Evolutionary conservation across 37 sponge, comb jelly and placozoan genomes (phyloP), one percentile per base, ranked within the genome.

Genomic region (Crambe crambe): DNA sequence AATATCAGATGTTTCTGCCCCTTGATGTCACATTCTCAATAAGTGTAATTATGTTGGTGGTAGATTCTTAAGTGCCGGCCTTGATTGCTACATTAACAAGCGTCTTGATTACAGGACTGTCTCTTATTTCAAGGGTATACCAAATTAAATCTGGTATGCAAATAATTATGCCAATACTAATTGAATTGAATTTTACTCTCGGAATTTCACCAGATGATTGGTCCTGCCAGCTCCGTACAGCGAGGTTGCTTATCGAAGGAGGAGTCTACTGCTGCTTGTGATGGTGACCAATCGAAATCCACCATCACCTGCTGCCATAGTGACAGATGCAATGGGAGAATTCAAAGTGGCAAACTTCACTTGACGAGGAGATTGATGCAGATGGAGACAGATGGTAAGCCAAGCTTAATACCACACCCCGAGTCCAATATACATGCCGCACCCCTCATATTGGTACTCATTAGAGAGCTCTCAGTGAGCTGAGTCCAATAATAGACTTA

Each of bases 271-370:
- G 6, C 12, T 6, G 12, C 12, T 6, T 47, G 51, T 47, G 30
- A 32, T 36, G 26, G 0, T 15, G 77, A 62, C 64, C 63, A 76
- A 39, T 74, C 57, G 10, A 42, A 57, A 1, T 36, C 44, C 12
- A 0, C 3, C 23, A 23, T 29, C 37, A 23, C 39, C 29, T 44
- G 65, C 39, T 64, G 78, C 30, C 60, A 41, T 64, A 39, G 44
- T 63, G 38, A 64, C 78, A 3, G 62, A 17, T 74, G 74, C 30
- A 74, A 74, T 64, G 67, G 67, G 31, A 34, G 2, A 2, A 2
- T 35, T 35, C 23, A 2, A 29, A 4, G 20, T 66, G 67, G 34
- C 35, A 34, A 34, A 47, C 6, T 47, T 47, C 51, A 47, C 51
- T 47, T 47, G 51, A 47, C 10, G 12, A 47, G 12, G 72, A 41